These are phyloP conservation scores for Microtus ochrogaster DNA, from an alignment of 2,113 vertebrate species.

Conservation along the genomic window DNA sequence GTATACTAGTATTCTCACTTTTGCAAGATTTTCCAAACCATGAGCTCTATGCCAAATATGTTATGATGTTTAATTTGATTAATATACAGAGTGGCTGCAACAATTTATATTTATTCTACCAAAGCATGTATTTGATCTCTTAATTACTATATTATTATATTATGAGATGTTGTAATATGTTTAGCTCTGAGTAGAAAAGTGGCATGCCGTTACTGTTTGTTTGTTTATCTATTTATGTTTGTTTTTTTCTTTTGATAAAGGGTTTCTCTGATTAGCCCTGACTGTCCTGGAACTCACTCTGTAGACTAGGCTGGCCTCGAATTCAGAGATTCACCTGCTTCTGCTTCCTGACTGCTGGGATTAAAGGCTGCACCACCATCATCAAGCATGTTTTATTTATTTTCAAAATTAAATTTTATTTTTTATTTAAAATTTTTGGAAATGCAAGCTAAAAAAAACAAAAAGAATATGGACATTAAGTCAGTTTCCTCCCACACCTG, in stretches of 20 bases:
- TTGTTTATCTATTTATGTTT: not conserved
- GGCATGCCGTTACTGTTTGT: not conserved
- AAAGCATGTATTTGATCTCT: not conserved
- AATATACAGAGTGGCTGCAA: not conserved
- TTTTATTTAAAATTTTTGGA: constrained; percentile 37
- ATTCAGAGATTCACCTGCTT: not conserved
- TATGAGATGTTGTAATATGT: constrained; percentile 15
- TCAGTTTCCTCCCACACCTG: not conserved
- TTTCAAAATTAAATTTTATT: constrained; percentile 30
- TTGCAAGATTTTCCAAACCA: not conserved
- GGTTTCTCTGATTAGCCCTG: not conserved
- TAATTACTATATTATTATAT: constrained; percentile 3
- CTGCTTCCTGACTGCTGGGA: not conserved
- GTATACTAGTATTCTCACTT: constrained; percentile 16
- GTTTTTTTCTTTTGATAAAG: not conserved
- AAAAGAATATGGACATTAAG: constrained; percentile 28
- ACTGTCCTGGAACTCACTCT: not conserved
- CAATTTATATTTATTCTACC: constrained; percentile 31
- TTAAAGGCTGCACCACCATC: not conserved
- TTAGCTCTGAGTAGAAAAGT: constrained; percentile 13
- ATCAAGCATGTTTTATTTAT: not conserved
- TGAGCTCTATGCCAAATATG: not conserved
- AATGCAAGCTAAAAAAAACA: not conserved
- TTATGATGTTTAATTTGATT: not conserved
- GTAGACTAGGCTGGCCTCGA: not conserved